phyloP scores from a whole-genome alignment of 2,888 invertebrate genomes.

The Cerceris ruficornis region DNA sequence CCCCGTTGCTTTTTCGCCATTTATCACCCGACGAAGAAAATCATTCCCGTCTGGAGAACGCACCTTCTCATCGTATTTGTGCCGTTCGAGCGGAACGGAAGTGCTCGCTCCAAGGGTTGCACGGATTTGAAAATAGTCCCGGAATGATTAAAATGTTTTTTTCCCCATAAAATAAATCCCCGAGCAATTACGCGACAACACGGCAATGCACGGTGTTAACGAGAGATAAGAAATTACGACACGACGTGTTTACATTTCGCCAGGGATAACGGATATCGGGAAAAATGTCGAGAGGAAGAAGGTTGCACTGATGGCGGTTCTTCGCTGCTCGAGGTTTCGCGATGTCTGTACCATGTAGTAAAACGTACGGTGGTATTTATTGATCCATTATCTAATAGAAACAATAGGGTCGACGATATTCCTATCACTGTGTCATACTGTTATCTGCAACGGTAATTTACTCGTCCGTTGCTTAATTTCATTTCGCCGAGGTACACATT shows the following conservation, averaged over 20 bases:
- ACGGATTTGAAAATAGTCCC: background rate
- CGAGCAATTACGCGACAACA: background rate
- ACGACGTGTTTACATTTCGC: constrained; percentile 21
- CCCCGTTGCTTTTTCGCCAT: too few relatives aligned
- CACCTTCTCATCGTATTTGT: background rate
- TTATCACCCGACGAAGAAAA: too few relatives aligned
- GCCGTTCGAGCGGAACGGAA: background rate
- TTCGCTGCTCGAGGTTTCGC: constrained; percentile 27
- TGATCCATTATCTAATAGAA: constrained; percentile 70
- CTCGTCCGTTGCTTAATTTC: background rate
- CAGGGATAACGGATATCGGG: constrained; percentile 1
- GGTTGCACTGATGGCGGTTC: constrained; percentile 4
- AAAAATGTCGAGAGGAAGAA: constrained; percentile 24
- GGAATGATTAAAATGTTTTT: background rate
- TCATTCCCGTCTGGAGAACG: too few relatives aligned
- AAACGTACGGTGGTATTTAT: constrained; percentile 59
- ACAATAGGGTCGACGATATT: constrained; percentile 47
- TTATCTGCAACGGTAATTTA: constrained; percentile 19
- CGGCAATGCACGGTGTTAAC: background rate
- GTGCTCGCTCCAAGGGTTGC: background rate
- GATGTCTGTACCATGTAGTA: constrained; percentile 41
- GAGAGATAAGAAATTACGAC: background rate
- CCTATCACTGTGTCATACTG: constrained; percentile 20
- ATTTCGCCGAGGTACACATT: background rate
- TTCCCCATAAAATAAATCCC: constrained; percentile 1